A percentile compares a stretch with the other conserved stretches of the same genome.
Conservation (phyloP, 92 coral and sea anemone species). For the Chrysogorgia sp. region DNA sequence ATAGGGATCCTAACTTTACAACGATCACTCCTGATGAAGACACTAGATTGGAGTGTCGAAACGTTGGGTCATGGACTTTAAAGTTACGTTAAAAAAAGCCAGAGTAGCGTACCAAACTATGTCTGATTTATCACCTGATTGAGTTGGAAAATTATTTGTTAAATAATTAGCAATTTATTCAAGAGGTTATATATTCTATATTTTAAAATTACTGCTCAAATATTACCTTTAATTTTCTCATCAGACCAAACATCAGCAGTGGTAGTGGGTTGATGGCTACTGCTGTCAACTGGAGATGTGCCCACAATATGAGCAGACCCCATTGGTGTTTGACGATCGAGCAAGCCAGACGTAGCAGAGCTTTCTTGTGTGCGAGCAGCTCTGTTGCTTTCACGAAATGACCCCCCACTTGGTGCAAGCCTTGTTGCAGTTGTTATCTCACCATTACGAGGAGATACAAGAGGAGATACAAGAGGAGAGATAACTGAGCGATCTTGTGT, state of each 20-base stretch:
- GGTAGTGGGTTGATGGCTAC: conserved; percentile 5
- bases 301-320: not conserved
- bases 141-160: too few relatives aligned
- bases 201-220: not conserved
- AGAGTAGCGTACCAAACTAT: too few relatives aligned
- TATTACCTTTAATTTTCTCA: conserved; percentile 27
- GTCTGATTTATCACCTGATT: too few relatives aligned
- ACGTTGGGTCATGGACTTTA: too few relatives aligned
- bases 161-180: too few relatives aligned
- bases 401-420: conserved; percentile 13
- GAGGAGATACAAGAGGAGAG: conserved; percentile 27
- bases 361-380: not conserved
- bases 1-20: too few relatives aligned
- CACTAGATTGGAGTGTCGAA: too few relatives aligned
- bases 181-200: too few relatives aligned
- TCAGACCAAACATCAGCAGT: not conserved
- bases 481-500: not conserved
- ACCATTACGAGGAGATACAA: not conserved
- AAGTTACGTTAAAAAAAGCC: too few relatives aligned
- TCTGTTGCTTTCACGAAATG: not conserved
- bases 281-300: not conserved
- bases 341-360: not conserved
- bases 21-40: too few relatives aligned
- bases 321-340: conserved; percentile 10
- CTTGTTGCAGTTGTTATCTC: not conserved